Evolutionary conservation across 1,140 invertebrate species (phyloP).

Genomic region (Lasaia peninsularis): DNA sequence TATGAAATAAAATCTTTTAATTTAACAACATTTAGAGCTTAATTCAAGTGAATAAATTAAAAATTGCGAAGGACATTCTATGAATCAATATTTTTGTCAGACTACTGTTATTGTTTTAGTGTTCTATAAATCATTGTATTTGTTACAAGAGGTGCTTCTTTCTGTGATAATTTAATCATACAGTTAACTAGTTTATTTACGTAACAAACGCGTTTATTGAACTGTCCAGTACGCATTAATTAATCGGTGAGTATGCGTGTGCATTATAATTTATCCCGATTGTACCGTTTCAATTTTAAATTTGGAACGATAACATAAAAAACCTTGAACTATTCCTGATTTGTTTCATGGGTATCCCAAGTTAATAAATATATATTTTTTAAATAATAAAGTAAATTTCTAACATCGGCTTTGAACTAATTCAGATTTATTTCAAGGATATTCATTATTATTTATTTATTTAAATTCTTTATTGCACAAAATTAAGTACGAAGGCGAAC

Average conservation of each 20-base stretch:
- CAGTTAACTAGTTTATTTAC: slow-evolving; percentile 26
- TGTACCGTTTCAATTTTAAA: neutral
- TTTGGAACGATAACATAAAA: no score
- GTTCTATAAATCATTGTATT: neutral
- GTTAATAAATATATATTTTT: no score
- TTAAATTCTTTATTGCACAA: no score
- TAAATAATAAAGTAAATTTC: no score
- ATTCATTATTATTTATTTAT: no score
- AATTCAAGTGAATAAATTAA: slow-evolving; percentile 28
- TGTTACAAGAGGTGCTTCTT: slow-evolving; percentile 9
- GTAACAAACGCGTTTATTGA: slow-evolving; percentile 25
- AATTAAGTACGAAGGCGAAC: no score
- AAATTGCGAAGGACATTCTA: slow-evolving; percentile 16
- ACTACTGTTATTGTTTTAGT: slow-evolving; percentile 4
- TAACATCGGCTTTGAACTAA: no score
- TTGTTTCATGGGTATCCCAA: no score
- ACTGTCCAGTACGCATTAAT: neutral
- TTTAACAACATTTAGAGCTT: slow-evolving; percentile 11
- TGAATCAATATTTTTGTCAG: slow-evolving; percentile 29
- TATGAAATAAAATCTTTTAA: slow-evolving; percentile 14
- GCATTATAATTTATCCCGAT: neutral
- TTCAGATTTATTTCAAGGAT: no score
- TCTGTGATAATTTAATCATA: slow-evolving; percentile 18
- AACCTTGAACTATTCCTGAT: no score
- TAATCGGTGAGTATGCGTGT: slow-evolving; percentile 9